Percentiles rank a stretch among this genome's conserved stretches.
These are phyloP conservation scores for Loxodonta africana DNA, from an alignment of 2,113 vertebrate genomes.

Conservation along the genomic window DNA sequence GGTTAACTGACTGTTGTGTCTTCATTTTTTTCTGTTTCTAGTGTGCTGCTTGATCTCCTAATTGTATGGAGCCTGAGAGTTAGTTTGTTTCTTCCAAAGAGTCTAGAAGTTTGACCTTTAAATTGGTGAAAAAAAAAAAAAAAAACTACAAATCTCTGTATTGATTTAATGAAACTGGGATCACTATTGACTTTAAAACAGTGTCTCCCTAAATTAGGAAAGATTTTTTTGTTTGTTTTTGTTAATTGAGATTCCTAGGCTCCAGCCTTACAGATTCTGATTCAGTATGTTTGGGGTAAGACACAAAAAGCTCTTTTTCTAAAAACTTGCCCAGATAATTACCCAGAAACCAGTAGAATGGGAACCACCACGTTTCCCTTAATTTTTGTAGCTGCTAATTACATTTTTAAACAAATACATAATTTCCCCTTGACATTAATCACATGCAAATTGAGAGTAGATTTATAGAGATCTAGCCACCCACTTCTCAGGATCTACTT, in stretches of 20 bases:
- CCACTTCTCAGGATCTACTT: neutral
- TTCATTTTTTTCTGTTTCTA: constrained; percentile 17
- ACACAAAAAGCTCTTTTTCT: neutral
- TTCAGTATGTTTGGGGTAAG: neutral
- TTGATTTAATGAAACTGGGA: neutral
- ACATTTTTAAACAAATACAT: neutral
- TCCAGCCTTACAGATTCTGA: neutral
- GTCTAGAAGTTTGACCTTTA: neutral
- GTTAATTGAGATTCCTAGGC: neutral
- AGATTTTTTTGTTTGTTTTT: neutral
- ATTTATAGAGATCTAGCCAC: neutral
- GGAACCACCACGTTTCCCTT: neutral
- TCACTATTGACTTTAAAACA: neutral
- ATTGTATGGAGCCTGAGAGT: neutral
- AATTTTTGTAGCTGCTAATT: neutral
- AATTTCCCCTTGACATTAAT: neutral
- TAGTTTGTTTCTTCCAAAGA: neutral
- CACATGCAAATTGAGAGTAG: neutral
- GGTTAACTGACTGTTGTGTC: neutral
- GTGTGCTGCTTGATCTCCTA: neutral
- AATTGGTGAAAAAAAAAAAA: neutral
- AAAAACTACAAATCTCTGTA: neutral
- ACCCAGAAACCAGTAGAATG: neutral
- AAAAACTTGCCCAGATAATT: neutral
- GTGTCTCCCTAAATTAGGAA: neutral